phyloP scores from a whole-genome alignment of 2,888 invertebrate genomes.

The Drosophila hamatofila region DNA sequence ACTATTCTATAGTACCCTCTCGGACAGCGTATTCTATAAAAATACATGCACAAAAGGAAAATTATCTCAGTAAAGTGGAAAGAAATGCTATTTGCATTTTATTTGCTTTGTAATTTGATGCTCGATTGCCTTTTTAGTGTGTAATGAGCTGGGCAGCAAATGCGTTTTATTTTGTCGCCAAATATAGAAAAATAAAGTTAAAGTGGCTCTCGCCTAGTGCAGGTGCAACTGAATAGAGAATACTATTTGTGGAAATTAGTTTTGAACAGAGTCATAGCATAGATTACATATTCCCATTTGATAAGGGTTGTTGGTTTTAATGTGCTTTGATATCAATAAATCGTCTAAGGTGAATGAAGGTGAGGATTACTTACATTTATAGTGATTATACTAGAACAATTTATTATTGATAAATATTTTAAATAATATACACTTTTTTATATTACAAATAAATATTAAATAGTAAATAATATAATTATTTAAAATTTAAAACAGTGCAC shows the following conservation, averaged over 20 bases:
- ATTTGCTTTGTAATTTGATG: slow-evolving; percentile 80
- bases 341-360: background rate
- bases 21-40: slow-evolving; percentile 9
- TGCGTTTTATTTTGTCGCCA: slow-evolving; percentile 62
- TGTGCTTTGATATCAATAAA: background rate
- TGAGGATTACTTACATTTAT: background rate
- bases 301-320: slow-evolving; percentile 20
- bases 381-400: background rate
- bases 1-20: background rate
- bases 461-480: no score
- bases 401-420: background rate
- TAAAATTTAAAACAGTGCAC: no score
- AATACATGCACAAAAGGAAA: slow-evolving; percentile 22
- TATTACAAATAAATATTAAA: no score
- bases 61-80: slow-evolving; percentile 39
- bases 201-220: slow-evolving; percentile 12
- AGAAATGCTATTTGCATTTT: slow-evolving; percentile 76
- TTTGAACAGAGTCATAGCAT: background rate
- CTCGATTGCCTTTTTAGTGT: slow-evolving; percentile 79
- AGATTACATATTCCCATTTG: slow-evolving; percentile 1
- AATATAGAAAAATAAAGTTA: slow-evolving; percentile 21
- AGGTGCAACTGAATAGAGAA: slow-evolving; percentile 12
- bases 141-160: slow-evolving; percentile 69
- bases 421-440: no score
- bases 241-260: slow-evolving; percentile 4